Evolutionary conservation across 2,113 vertebrate genomes (phyloP).

Genomic region (Microcebus tavaratra): DNA sequence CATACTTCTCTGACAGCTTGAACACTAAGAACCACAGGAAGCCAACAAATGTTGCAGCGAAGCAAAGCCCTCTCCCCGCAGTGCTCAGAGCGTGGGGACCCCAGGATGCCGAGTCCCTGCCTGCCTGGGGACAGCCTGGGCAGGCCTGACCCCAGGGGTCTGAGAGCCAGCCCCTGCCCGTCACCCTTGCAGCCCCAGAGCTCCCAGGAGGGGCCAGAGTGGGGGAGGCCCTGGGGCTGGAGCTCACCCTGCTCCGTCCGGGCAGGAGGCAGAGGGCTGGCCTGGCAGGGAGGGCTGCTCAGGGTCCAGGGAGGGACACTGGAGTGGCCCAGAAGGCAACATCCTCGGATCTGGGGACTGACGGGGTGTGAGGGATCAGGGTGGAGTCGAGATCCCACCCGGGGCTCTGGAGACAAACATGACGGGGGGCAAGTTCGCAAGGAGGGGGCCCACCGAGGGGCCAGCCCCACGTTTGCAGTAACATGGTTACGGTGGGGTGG

Average conservation of each 20-base stretch:
- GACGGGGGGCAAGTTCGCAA: too few species aligned
- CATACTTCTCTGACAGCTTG: conserved; percentile 65
- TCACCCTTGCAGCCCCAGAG: accelerated
- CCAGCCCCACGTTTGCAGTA: not conserved
- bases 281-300: not conserved
- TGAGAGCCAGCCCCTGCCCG: not conserved
- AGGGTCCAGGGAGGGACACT: accelerated
- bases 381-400: not conserved
- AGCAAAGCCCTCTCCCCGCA: conserved; percentile 26
- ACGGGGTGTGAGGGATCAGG: too few species aligned
- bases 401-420: not conserved
- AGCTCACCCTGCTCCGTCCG: not conserved
- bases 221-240: accelerated
- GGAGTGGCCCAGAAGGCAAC: accelerated
- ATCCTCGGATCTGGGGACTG: accelerated
- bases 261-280: not conserved
- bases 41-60: conserved; percentile 65
- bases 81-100: not conserved
- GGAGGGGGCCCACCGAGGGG: not conserved
- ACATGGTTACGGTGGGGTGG: accelerated
- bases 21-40: conserved; percentile 54
- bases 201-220: not conserved
- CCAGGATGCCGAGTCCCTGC: accelerated
- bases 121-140: accelerated
- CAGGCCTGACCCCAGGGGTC: not conserved